These are phyloP conservation scores for Dascillus cervinus DNA, from an alignment of 2,888 invertebrate genomes.

Conservation along the genomic window DNA sequence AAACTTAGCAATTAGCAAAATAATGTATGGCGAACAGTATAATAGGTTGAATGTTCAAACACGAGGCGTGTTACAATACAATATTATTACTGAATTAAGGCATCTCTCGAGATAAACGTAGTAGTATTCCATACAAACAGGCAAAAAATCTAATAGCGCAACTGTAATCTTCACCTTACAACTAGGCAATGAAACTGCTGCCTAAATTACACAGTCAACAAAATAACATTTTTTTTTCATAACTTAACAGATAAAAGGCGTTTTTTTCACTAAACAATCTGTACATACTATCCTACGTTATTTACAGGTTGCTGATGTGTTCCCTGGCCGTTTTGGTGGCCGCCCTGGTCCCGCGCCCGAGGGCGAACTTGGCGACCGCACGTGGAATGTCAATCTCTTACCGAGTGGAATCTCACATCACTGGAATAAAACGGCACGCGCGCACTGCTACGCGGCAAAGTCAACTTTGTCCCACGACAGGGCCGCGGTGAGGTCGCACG, in stretches of 20 bases:
- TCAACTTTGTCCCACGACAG: conserved; percentile 73
- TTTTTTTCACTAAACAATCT: conserved; percentile 36
- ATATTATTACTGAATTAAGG: conserved; percentile 33
- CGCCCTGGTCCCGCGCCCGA: conserved; percentile 42
- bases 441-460: conserved; percentile 53
- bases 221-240: conserved; percentile 39
- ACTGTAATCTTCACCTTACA: conserved; percentile 36
- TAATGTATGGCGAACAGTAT: conserved; percentile 28
- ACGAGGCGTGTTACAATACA: conserved; percentile 20
- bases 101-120: too few species aligned
- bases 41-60: conserved; percentile 31
- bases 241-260: conserved; percentile 32
- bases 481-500: conserved; percentile 51
- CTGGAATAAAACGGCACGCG: conserved; percentile 33
- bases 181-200: conserved; percentile 15
- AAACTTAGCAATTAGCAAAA: conserved; percentile 24
- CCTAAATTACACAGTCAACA: conserved; percentile 28
- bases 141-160: conserved; percentile 31
- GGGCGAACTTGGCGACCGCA: conserved; percentile 39
- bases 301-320: conserved; percentile 32
- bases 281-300: conserved; percentile 31
- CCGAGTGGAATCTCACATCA: conserved; percentile 39
- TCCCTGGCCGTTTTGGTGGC: conserved; percentile 38
- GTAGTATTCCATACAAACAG: conserved; percentile 30
- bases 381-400: conserved; percentile 40